phyloP scores from a whole-genome alignment of 2,888 invertebrate species.

The Rapana venosa region DNA sequence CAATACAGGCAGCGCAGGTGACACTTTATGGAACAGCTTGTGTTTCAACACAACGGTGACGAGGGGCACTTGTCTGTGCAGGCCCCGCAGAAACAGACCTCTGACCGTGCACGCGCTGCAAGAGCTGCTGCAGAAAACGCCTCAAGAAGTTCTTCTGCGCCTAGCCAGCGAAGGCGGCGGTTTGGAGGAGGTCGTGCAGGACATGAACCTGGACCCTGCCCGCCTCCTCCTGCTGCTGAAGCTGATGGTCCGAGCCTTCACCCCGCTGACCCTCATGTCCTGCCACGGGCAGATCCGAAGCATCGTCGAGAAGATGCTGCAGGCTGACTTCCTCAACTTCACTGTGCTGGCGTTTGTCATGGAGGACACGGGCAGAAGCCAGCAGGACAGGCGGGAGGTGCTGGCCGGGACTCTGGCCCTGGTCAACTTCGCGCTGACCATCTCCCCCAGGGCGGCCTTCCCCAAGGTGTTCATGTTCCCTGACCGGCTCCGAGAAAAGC shows the following conservation, averaged over 20 bases:
- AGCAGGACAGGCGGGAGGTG: neutral
- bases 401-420: neutral
- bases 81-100: neutral
- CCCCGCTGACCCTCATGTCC: constrained; percentile 8
- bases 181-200: constrained; percentile 35
- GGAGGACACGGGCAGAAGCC: neutral
- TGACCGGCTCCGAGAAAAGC: neutral
- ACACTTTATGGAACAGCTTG: neutral
- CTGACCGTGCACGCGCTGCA: neutral
- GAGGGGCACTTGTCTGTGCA: neutral
- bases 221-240: constrained; percentile 27
- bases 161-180: constrained; percentile 38
- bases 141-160: constrained; percentile 32
- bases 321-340: constrained; percentile 37
- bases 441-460: constrained; percentile 17
- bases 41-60: neutral
- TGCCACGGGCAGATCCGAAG: constrained; percentile 4
- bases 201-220: neutral
- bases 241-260: constrained; percentile 38
- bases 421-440: constrained; percentile 8
- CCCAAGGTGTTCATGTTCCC: constrained; percentile 33
- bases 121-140: neutral
- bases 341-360: constrained; percentile 27
- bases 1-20: too few relatives aligned
- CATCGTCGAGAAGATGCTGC: constrained; percentile 36